Base-by-base conservation (phyloP, 2,888 invertebrate genomes). In the Drosophila phalerata region DNA sequence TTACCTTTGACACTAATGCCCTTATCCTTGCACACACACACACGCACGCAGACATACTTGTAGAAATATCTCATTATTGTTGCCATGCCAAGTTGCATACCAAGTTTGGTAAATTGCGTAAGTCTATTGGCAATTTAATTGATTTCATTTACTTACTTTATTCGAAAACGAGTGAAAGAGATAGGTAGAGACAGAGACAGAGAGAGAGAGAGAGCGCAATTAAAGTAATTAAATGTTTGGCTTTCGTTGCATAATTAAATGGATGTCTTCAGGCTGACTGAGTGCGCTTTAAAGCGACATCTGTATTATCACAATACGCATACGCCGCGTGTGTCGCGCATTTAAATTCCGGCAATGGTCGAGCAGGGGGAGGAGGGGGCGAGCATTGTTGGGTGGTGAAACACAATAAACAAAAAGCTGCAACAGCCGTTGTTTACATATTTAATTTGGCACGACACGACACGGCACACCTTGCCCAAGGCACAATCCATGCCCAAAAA, bases 1-100 rank as follows among this genome's bases (percentile, higher is more conserved):
- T 70, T 77, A 69, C 81, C 76, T 81, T 81, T 81, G 83, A 79
- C 81, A 79, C 72, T 79, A 81, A 85, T 77, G 69, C 79, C 71
- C 69, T 63, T 69, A 69, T 60, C 55, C 61, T 15, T 40, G 15
- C 28, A 28, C 28, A 28, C 28, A 28, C 28, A 28, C 28, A 22
- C 32, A 57, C 48, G 40, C n/a, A 45, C 25, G 34, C 19, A 42
- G 9, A 32, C 9, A 40, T 30, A 42, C 25, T 6, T 5, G 10
- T n/a, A 42, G 34, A 15, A 22, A 43, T 42, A 53, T 45, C 65
- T 71, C 64, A 85, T 77, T 81, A 72, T 67, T 61, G 69, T 53
- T 58, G 69, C 22, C 57, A 55, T 30, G 64, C 55, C 56, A 45
- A 55, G 45, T 51, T 28, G 62, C 48, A 38, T 40, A 53, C 32